Conservation (phyloP, 2,113 vertebrate genomes). For the Melanocharis versteri region DNA sequence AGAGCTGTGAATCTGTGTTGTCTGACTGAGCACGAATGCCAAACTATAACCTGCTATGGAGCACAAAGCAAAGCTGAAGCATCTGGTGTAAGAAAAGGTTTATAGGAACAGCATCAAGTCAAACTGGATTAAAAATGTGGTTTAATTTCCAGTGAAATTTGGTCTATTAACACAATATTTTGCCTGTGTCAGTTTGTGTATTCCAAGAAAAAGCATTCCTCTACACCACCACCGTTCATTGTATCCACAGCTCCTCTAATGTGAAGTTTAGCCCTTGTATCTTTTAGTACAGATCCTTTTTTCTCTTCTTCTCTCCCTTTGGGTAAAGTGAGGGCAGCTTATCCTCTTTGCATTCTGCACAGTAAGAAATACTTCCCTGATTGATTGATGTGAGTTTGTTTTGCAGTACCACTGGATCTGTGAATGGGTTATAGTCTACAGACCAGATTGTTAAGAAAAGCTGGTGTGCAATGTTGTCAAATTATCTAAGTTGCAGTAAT, state of each 20-base stretch:
- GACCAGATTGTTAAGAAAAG: neutral
- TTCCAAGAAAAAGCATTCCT: neutral
- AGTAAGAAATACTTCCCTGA: neutral
- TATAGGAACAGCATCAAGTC: neutral
- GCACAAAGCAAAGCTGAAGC: neutral
- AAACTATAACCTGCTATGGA: neutral
- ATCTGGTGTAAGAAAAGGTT: neutral
- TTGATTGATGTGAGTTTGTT: neutral
- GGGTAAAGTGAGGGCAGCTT: neutral
- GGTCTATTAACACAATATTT: neutral
- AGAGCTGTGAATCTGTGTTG: neutral
- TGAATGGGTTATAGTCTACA: neutral
- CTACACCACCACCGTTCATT: neutral
- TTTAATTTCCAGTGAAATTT: neutral
- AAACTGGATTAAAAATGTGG: neutral
- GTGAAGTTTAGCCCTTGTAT: neutral
- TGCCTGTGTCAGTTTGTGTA: neutral
- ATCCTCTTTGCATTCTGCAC: neutral
- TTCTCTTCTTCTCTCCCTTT: neutral
- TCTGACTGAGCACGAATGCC: neutral
- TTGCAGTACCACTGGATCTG: neutral
- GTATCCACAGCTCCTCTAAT: neutral
- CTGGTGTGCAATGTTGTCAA: neutral
- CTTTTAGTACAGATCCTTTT: neutral
- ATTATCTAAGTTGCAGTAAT: neutral